Percentiles rank a stretch among this genome's conserved stretches.
Evolutionary conservation across 2,797 vertebrate genomes (phyloP).

Genomic region (Acanthis flammea): DNA sequence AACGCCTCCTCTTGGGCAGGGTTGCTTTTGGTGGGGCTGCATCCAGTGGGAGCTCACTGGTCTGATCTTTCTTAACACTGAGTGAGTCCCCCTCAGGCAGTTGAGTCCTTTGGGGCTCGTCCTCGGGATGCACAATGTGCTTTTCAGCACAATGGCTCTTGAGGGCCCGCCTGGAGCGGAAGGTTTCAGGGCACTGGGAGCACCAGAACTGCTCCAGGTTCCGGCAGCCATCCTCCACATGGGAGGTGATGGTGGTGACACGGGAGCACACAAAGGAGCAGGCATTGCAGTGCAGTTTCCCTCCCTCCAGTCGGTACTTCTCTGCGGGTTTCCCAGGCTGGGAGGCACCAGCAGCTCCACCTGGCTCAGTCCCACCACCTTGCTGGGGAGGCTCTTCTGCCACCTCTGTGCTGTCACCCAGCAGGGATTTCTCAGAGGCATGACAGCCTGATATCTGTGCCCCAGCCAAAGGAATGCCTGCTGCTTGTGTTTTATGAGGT

Average conservation of each 20-base stretch:
- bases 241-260: slow-evolving; percentile 80
- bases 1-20: slow-evolving; percentile 36
- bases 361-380: neutral
- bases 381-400: neutral
- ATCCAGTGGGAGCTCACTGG: neutral
- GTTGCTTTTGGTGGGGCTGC: neutral
- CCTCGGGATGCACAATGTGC: neutral
- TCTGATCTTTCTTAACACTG: neutral
- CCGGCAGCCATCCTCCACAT: slow-evolving; percentile 76
- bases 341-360: neutral
- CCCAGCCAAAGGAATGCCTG: neutral
- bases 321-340: slow-evolving; percentile 26
- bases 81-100: neutral
- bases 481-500: neutral
- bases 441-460: neutral
- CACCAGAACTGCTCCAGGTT: slow-evolving; percentile 54
- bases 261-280: slow-evolving; percentile 85
- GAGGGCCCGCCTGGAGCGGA: slow-evolving; percentile 6
- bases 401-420: neutral
- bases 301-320: slow-evolving; percentile 72
- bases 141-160: slow-evolving; percentile 28
- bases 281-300: slow-evolving; percentile 82
- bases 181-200: slow-evolving; percentile 58
- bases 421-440: neutral
- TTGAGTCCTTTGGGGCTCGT: neutral